Evolutionary conservation across 2,113 vertebrate genomes (phyloP).

Genomic region (Oncorhynchus masou): DNA sequence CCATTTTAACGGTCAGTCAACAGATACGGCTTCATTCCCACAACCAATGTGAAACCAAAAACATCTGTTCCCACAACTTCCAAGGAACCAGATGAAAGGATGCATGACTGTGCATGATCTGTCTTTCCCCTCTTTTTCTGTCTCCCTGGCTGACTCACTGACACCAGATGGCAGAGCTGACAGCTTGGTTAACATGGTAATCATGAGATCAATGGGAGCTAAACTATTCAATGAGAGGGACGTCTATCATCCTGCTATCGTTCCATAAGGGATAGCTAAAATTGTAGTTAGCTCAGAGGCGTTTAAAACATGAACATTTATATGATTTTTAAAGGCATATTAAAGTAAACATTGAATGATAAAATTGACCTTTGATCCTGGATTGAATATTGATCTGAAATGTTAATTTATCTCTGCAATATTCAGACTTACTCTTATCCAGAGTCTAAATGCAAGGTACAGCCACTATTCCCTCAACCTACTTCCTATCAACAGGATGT

Average conservation of each 20-base stretch:
- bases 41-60: not conserved
- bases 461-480: not conserved
- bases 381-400: too few relatives aligned
- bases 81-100: not conserved
- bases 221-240: slow-evolving; percentile 51
- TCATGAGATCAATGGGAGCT: slow-evolving; percentile 58
- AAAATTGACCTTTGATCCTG: too few relatives aligned
- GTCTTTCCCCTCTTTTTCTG: slow-evolving; percentile 41
- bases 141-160: slow-evolving; percentile 25
- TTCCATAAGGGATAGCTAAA: slow-evolving; percentile 12
- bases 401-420: too few relatives aligned
- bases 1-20: too few relatives aligned
- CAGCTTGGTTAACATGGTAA: slow-evolving; percentile 60
- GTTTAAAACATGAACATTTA: not conserved
- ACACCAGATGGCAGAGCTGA: slow-evolving; percentile 56
- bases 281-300: not conserved
- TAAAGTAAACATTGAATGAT: too few relatives aligned
- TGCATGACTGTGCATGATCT: slow-evolving; percentile 40
- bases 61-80: not conserved
- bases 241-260: slow-evolving; percentile 40
- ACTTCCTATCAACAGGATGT: not conserved
- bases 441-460: not conserved
- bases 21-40: too few relatives aligned
- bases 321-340: not conserved
- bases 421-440: not conserved